These are phyloP conservation scores for Psophia crepitans DNA, from an alignment of 2,113 vertebrate species.

Conservation along the genomic window DNA sequence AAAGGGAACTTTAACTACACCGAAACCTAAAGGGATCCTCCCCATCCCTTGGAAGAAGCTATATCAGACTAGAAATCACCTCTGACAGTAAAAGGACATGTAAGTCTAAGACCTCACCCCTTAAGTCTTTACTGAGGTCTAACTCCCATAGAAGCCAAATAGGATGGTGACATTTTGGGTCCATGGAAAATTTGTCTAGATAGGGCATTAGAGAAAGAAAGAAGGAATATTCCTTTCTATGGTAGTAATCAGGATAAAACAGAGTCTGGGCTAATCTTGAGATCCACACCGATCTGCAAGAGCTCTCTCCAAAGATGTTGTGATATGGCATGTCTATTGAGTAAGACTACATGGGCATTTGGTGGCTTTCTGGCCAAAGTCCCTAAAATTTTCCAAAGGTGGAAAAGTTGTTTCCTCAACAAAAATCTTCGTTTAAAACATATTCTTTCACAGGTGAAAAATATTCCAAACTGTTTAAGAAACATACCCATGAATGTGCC, in stretches of 20 bases:
- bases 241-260: neutral
- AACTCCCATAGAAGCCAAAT: neutral
- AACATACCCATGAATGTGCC: neutral
- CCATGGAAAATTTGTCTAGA: neutral
- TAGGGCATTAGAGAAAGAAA: neutral
- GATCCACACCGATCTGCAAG: neutral
- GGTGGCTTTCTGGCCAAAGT: neutral
- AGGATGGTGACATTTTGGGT: neutral
- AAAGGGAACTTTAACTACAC: neutral
- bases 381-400: neutral
- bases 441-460: neutral
- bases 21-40: neutral
- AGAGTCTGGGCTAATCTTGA: neutral
- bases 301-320: neutral
- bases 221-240: neutral
- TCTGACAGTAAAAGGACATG: neutral
- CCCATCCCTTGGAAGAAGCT: neutral
- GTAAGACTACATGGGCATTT: neutral
- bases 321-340: accelerated
- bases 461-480: neutral
- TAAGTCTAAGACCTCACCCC: neutral
- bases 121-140: neutral
- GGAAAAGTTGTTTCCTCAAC: neutral
- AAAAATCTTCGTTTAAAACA: neutral
- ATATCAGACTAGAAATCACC: neutral